Evolutionary conservation across 2,113 vertebrate genomes (phyloP).

Genomic region (Ascaphus truei): DNA sequence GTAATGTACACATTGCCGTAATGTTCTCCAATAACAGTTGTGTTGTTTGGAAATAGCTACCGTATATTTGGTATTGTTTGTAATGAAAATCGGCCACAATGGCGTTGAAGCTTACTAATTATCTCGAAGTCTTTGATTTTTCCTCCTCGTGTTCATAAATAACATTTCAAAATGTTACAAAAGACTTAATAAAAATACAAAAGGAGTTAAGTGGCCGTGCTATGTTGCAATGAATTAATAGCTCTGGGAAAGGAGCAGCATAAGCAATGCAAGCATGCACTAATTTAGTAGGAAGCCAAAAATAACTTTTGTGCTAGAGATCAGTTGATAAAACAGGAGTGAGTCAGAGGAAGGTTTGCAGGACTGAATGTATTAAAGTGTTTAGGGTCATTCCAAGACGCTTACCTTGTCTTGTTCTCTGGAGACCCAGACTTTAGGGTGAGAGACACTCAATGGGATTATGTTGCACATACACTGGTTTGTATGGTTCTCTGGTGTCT

Average conservation of each 20-base stretch:
- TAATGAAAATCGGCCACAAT: neutral
- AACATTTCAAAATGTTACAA: too few species aligned
- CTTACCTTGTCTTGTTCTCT: neutral
- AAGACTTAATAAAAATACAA: neutral
- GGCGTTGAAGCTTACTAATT: neutral
- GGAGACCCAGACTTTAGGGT: neutral
- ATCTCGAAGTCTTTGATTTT: neutral
- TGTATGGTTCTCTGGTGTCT: too few species aligned
- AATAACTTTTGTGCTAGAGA: conserved; percentile 1
- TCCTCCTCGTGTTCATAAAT: too few species aligned
- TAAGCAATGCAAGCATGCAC: conserved; percentile 1
- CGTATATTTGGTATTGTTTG: too few species aligned
- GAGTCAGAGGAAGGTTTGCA: neutral
- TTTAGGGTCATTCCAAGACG: neutral
- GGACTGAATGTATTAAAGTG: neutral
- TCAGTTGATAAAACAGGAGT: neutral
- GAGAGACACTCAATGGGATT: too few species aligned
- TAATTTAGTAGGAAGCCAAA: conserved; percentile 5
- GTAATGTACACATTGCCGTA: neutral
- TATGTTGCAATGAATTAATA: conserved; percentile 31
- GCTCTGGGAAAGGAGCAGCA: conserved; percentile 20
- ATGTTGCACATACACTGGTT: too few species aligned
- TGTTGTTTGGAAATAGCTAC: too few species aligned
- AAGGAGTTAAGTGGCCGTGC: neutral
- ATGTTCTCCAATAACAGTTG: too few species aligned